Conservation (phyloP, 2,113 vertebrate species). For the Columba livia region DNA sequence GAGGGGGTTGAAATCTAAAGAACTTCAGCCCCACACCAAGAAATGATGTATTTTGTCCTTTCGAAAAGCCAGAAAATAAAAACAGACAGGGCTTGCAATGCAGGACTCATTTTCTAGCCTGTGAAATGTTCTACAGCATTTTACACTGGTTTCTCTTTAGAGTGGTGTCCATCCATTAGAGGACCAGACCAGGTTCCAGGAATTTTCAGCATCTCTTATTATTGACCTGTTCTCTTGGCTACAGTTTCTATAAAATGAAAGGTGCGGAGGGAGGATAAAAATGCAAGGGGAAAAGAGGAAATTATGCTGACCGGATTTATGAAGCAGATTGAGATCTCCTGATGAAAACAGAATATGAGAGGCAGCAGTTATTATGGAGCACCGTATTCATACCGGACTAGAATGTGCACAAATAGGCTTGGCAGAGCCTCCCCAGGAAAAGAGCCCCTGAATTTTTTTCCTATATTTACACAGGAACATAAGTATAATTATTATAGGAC, state of each 20-base stretch:
- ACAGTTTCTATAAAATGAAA: background rate
- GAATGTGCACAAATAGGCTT: background rate
- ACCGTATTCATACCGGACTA: background rate
- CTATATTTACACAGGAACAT: background rate
- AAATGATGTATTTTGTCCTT: background rate
- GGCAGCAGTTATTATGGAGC: background rate
- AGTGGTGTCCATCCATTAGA: background rate
- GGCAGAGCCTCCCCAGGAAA: background rate
- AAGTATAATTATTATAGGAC: background rate
- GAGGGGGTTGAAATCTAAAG: background rate
- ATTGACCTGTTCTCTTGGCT: background rate
- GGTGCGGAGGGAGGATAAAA: background rate
- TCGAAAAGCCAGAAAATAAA: background rate
- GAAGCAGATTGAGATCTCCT: background rate
- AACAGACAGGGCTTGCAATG: background rate
- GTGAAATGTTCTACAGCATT: background rate
- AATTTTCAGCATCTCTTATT: background rate
- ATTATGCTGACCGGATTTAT: background rate
- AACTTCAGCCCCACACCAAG: background rate
- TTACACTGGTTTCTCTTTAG: background rate
- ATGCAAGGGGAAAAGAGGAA: background rate
- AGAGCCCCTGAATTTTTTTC: background rate
- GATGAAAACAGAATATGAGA: background rate
- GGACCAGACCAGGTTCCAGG: background rate
- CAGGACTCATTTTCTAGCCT: background rate